Conservation (phyloP, 2,888 invertebrate genomes). For the Nysson spinosus region DNA sequence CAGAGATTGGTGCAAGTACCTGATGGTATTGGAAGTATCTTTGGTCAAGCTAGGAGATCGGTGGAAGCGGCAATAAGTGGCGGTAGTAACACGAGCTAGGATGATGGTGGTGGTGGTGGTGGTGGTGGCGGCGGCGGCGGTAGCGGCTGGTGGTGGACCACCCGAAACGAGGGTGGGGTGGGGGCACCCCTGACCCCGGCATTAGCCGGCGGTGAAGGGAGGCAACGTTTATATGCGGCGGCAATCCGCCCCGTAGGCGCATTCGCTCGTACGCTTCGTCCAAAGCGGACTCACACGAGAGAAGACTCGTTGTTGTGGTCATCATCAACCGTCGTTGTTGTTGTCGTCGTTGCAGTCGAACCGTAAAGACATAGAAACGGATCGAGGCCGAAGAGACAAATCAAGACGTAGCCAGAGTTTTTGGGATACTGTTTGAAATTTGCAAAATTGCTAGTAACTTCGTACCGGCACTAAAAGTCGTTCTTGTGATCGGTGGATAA, state of each 20-base stretch:
- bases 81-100: slow-evolving; percentile 9
- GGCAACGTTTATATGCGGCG: slow-evolving; percentile 77
- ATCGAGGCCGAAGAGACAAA: slow-evolving; percentile 14
- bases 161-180: slow-evolving; percentile 71
- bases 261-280: slow-evolving; percentile 77
- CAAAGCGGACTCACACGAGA: slow-evolving; percentile 70
- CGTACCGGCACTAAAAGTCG: neutral
- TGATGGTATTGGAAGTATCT: slow-evolving; percentile 27
- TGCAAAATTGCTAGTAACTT: neutral
- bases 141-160: slow-evolving; percentile 63
- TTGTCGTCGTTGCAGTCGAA: slow-evolving; percentile 36
- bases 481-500: neutral
- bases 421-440: slow-evolving; percentile 13
- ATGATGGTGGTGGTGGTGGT: slow-evolving; percentile 27
- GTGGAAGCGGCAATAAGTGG: slow-evolving; percentile 42
- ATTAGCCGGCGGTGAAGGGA: slow-evolving; percentile 74
- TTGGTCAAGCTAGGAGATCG: slow-evolving; percentile 48
- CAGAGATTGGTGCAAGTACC: slow-evolving; percentile 2
- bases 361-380: too few relatives aligned
- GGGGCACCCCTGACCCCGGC: slow-evolving; percentile 77
- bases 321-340: slow-evolving; percentile 32
- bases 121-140: slow-evolving; percentile 11
- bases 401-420: neutral
- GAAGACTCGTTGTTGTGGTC: slow-evolving; percentile 31
- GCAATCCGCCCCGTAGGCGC: slow-evolving; percentile 76